Percentiles rank a stretch among this genome's conserved stretches.
These are phyloP conservation scores for Agelas oroides DNA, from an alignment of 37 sponge, comb jelly and placozoan genomes.

Conservation along the genomic window DNA sequence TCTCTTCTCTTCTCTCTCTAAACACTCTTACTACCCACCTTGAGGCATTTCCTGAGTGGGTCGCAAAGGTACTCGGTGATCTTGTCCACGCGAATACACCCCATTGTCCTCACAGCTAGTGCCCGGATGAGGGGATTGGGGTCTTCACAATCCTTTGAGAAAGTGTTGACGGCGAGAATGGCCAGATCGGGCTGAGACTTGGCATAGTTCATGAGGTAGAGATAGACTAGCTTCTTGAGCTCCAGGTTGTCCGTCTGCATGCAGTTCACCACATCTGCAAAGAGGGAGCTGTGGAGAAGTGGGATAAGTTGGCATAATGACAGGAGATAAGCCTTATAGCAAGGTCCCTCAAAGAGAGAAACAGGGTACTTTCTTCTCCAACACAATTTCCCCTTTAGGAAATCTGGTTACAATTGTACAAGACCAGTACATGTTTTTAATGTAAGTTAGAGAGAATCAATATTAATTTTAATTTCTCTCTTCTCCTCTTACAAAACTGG, in stretches of 20 bases:
- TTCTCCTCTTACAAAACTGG: no score
- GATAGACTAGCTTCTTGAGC: constrained; percentile 98
- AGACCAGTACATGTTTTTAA: no score
- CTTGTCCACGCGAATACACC: constrained; percentile 97
- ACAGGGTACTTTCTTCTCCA: no score
- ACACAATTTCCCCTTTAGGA: no score
- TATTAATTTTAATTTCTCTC: no score
- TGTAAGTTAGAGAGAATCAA: no score
- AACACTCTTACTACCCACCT: constrained; percentile 51
- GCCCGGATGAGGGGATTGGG: constrained; percentile 95
- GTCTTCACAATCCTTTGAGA: constrained; percentile 96
- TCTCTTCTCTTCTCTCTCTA: background rate
- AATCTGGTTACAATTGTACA: no score
- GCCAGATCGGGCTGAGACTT: constrained; percentile 97
- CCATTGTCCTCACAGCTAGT: constrained; percentile 96
- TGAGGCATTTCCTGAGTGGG: constrained; percentile 93
- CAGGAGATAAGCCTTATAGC: background rate
- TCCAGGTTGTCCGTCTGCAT: constrained; percentile 99
- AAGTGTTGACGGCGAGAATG: constrained; percentile 99
- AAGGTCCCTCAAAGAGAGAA: background rate
- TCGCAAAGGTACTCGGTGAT: constrained; percentile 98
- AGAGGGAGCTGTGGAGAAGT: constrained; percentile 78
- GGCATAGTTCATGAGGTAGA: constrained; percentile 99
- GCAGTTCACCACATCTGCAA: constrained; percentile 98
- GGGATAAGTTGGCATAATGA: background rate